These are phyloP conservation scores for Microcebus murinus DNA, from an alignment of 2,113 vertebrate genomes.

Conservation along the genomic window DNA sequence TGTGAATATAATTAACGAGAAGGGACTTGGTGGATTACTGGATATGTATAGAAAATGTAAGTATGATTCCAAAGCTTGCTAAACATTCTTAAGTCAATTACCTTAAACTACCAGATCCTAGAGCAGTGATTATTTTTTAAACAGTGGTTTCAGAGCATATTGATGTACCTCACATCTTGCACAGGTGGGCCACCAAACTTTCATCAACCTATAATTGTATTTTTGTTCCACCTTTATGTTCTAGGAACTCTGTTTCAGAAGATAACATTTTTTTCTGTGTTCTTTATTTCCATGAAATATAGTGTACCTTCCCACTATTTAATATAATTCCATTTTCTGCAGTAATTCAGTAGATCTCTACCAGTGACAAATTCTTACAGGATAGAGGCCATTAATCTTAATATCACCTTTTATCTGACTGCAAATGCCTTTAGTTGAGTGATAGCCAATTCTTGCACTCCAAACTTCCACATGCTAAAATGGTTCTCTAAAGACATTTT, in stretches of 20 bases:
- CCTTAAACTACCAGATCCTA: not conserved
- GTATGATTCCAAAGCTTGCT: not conserved
- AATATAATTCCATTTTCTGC: conserved; percentile 2
- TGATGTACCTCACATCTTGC: not conserved
- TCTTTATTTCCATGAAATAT: conserved; percentile 56
- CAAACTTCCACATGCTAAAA: conserved; percentile 18
- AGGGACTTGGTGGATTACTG: not conserved
- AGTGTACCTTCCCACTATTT: conserved; percentile 3
- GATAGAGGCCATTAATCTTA: conserved; percentile 61
- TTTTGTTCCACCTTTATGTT: conserved; percentile 3
- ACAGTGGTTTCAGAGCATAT: not conserved
- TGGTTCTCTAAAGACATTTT: conserved; percentile 38
- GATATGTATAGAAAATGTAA: not conserved
- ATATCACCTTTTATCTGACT: conserved; percentile 47
- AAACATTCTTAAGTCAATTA: not conserved
- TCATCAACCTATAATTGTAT: conserved; percentile 16
- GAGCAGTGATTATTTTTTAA: not conserved
- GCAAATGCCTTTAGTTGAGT: conserved; percentile 40
- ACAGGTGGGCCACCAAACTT: not conserved
- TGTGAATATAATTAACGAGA: not conserved
- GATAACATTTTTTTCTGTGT: not conserved
- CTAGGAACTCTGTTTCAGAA: conserved; percentile 19
- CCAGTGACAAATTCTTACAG: conserved; percentile 28
- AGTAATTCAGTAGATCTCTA: conserved; percentile 35
- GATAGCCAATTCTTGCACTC: not conserved